Evolutionary conservation across 2,888 invertebrate species (phyloP).

Genomic region (Drosophila macrothrix): DNA sequence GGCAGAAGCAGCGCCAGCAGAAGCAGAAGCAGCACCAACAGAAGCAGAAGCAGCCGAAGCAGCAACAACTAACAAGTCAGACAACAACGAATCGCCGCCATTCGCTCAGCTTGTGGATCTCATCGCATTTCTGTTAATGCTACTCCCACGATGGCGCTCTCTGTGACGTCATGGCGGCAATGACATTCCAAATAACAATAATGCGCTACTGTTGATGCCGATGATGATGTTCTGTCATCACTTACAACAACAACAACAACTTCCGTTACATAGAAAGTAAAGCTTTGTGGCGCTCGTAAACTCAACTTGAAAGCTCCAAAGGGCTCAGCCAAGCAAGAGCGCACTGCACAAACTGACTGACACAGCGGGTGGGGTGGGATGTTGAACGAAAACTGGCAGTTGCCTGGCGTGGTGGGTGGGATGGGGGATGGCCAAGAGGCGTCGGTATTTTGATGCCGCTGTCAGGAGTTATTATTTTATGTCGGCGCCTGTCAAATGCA

Average conservation of each 20-base stretch:
- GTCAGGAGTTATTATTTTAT: constrained; percentile 71
- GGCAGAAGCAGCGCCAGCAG: constrained; percentile 7
- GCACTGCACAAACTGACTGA: background rate
- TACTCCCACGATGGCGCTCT: constrained; percentile 15
- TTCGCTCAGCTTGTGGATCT: constrained; percentile 23
- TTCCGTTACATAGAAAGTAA: constrained; percentile 15
- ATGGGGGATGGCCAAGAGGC: background rate
- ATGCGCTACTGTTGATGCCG: constrained; percentile 31
- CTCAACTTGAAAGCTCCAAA: constrained; percentile 38
- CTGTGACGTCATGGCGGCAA: constrained; percentile 49
- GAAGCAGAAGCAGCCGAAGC: constrained; percentile 11
- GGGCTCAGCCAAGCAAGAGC: constrained; percentile 20
- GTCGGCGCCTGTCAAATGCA: constrained; percentile 72
- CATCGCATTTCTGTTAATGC: constrained; percentile 14
- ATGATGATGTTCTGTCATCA: constrained; percentile 46
- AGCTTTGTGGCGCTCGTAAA: constrained; percentile 42
- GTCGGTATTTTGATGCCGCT: constrained; percentile 43
- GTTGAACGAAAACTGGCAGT: constrained; percentile 2
- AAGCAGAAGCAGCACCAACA: constrained; percentile 7
- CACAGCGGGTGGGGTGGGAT: background rate
- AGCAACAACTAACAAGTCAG: constrained; percentile 28
- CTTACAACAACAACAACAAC: constrained; percentile 5
- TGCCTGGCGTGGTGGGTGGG: background rate
- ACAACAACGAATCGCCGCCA: constrained; percentile 3
- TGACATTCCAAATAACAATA: constrained; percentile 46